Conservation (phyloP, 2,113 vertebrate genomes). For the Pontoporia blainvillei region DNA sequence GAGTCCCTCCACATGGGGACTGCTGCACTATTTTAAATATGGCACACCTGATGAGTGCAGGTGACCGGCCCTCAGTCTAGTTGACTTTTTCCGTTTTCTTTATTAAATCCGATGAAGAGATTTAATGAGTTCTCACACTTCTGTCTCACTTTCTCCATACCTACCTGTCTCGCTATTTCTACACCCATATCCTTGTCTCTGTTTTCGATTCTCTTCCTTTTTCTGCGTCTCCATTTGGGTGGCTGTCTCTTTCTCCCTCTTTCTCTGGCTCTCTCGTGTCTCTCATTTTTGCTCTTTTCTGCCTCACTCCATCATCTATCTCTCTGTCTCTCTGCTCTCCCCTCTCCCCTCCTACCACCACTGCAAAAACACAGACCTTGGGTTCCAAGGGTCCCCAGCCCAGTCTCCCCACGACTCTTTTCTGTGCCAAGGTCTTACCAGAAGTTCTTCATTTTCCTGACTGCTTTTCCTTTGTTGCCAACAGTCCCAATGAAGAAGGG, state of each 20-base stretch:
- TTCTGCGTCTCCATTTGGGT: background rate
- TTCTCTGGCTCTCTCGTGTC: background rate
- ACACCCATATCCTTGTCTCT: background rate
- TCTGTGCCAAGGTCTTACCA: slow-evolving; percentile 78
- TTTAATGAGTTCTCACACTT: background rate
- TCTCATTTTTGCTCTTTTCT: background rate
- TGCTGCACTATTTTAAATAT: background rate
- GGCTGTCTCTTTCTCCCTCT: background rate
- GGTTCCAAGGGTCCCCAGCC: background rate
- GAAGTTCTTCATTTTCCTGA: slow-evolving; percentile 78
- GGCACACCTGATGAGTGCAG: background rate
- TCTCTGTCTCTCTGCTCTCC: background rate
- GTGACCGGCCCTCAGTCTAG: background rate
- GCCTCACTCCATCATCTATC: background rate
- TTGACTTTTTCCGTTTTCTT: background rate
- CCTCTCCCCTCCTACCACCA: background rate
- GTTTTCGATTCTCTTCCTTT: background rate
- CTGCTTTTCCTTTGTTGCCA: slow-evolving; percentile 40
- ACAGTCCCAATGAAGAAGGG: background rate
- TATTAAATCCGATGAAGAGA: background rate
- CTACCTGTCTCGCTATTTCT: background rate
- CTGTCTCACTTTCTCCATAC: background rate
- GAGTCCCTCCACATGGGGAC: background rate
- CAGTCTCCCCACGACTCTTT: background rate
- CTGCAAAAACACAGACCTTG: background rate